phyloP scores from a whole-genome alignment of 1,140 invertebrate species.

The Drosophila saltans region DNA sequence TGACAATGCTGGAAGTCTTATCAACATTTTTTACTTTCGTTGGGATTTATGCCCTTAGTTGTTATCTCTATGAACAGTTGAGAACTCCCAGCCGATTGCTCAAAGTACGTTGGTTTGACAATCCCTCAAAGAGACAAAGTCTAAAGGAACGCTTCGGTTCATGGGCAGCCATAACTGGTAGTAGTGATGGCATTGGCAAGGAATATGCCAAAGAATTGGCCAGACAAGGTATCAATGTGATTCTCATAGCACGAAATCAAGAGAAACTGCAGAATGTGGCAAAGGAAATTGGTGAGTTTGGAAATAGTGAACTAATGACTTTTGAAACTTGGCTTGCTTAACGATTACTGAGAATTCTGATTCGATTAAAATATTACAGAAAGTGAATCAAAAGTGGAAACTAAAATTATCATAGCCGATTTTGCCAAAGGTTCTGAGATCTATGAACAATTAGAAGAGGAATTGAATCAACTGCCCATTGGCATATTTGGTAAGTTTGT shows the following conservation, averaged over 20 bases:
- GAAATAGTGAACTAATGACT: background rate
- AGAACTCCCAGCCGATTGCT: conserved; percentile 50
- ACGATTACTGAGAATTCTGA: too few species aligned
- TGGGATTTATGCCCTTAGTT: conserved; percentile 49
- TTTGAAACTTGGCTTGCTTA: too few species aligned
- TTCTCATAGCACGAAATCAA: conserved; percentile 91
- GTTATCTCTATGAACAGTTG: conserved; percentile 67
- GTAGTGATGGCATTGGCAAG: conserved; percentile 96
- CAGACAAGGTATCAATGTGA: conserved; percentile 89
- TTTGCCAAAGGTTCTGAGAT: conserved; percentile 89
- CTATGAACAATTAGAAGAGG: conserved; percentile 87
- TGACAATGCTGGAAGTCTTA: conserved; percentile 35
- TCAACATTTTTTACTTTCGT: conserved; percentile 48
- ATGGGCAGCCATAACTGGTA: conserved; percentile 90
- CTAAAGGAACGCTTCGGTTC: conserved; percentile 54
- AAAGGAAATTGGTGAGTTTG: conserved; percentile 88
- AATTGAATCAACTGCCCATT: conserved; percentile 88
- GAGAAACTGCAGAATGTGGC: conserved; percentile 89
- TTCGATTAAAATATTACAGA: conserved; percentile 18
- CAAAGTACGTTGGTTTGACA: conserved; percentile 6
- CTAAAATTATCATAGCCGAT: conserved; percentile 90
- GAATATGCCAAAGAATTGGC: conserved; percentile 94
- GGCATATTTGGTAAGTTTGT: conserved; percentile 90
- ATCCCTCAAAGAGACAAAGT: conserved; percentile 8
- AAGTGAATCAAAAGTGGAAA: conserved; percentile 86